These are phyloP conservation scores for Melieria crassipennis DNA, from an alignment of 2,888 invertebrate species.

Conservation along the genomic window DNA sequence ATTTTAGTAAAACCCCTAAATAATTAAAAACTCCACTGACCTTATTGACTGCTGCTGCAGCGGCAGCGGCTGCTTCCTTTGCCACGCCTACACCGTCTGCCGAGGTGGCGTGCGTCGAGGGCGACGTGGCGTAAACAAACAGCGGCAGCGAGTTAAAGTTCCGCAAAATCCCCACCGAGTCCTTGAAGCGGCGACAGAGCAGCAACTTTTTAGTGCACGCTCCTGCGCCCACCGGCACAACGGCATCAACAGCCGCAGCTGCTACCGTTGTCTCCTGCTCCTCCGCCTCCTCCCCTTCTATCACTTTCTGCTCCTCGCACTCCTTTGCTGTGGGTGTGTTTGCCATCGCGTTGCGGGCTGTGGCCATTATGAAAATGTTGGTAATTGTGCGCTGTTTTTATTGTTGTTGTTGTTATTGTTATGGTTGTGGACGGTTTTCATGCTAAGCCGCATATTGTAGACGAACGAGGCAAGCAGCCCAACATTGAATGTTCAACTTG, in stretches of 20 bases:
- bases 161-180: slow-evolving; percentile 53
- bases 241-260: slow-evolving; percentile 40
- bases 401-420: too few relatives aligned
- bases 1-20: not conserved
- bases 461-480: too few relatives aligned
- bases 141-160: slow-evolving; percentile 59
- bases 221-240: not conserved
- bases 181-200: slow-evolving; percentile 60
- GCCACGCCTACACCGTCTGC: slow-evolving; percentile 61
- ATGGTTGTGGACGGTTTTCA: too few relatives aligned
- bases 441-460: too few relatives aligned
- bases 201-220: slow-evolving; percentile 54
- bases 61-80: slow-evolving; percentile 44
- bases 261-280: slow-evolving; percentile 43
- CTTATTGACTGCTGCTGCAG: slow-evolving; percentile 24
- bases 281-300: not conserved
- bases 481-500: too few relatives aligned
- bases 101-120: slow-evolving; percentile 57
- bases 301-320: slow-evolving; percentile 29
- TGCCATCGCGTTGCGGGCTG: not conserved
- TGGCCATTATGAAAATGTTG: too few relatives aligned
- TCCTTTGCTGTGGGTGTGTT: slow-evolving; percentile 27
- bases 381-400: too few relatives aligned
- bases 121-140: slow-evolving; percentile 60
- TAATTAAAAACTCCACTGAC: slow-evolving; percentile 11